A percentile compares a stretch with the other conserved stretches of the same genome.
Evolutionary conservation across 2,113 vertebrate genomes (phyloP).

Genomic region (Anoura caudifer): DNA sequence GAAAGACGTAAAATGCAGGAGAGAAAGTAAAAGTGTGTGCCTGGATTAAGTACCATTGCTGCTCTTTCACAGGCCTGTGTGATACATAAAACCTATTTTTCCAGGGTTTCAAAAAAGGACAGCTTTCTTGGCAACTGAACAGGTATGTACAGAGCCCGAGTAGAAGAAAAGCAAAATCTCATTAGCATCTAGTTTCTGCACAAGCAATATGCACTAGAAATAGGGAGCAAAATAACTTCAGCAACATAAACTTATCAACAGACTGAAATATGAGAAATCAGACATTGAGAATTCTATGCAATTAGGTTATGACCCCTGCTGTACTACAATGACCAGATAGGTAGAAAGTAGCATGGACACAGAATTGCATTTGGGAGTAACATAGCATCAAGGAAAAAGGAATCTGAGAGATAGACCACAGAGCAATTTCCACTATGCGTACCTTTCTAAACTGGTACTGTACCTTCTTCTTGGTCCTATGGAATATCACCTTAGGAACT

Average conservation of each 20-base stretch:
- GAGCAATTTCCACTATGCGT: not conserved
- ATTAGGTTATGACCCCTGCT: not conserved
- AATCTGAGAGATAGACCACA: not conserved
- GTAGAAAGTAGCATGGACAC: not conserved
- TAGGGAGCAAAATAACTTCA: not conserved
- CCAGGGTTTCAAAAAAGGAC: not conserved
- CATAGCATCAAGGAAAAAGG: accelerated
- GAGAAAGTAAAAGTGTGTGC: not conserved
- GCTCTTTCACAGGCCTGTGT: not conserved
- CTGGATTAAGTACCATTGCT: not conserved
- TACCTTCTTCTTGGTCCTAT: not conserved
- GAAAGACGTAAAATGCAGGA: not conserved
- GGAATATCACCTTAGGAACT: not conserved
- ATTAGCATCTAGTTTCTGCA: not conserved
- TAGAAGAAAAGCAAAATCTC: not conserved
- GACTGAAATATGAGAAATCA: not conserved
- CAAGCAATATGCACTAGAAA: not conserved
- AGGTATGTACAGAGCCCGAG: not conserved
- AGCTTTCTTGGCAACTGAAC: not conserved
- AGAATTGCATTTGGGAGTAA: not conserved
- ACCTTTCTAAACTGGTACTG: not conserved
- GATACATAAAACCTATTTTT: not conserved
- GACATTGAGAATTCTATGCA: not conserved
- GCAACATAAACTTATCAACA: not conserved
- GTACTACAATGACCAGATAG: not conserved